phyloP scores from a whole-genome alignment of 2,113 vertebrate species.

The Fregetta grallaria region DNA sequence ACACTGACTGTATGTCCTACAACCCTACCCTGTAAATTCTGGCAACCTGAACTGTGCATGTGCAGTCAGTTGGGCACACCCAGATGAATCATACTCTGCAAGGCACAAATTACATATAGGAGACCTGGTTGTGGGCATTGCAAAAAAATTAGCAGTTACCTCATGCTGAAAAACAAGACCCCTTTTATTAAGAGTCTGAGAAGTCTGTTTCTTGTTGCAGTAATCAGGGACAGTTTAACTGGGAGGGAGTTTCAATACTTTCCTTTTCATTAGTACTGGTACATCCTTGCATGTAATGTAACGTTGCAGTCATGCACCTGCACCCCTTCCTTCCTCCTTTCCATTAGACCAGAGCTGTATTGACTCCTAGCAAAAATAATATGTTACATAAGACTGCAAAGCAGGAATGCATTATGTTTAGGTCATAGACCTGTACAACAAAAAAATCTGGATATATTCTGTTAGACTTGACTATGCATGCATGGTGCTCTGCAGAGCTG shows the following conservation, averaged over 20 bases:
- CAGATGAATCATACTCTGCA: not conserved
- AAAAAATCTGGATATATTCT: not conserved
- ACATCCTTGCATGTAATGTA: accelerated
- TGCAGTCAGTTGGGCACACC: not conserved
- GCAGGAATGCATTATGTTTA: not conserved
- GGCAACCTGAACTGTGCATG: accelerated
- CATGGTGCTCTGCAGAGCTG: not conserved
- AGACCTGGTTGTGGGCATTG: not conserved
- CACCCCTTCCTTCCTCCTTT: not conserved
- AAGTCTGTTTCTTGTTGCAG: not conserved
- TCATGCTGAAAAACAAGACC: not conserved
- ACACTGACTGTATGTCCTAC: not conserved
- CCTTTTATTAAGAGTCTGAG: not conserved
- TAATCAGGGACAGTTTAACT: not conserved
- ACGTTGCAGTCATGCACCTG: accelerated
- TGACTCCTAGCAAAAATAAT: not conserved
- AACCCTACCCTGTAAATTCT: not conserved
- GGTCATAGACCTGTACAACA: not conserved
- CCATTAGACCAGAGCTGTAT: not conserved
- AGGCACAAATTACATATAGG: not conserved
- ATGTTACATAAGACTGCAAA: not conserved
- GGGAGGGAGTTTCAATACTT: not conserved
- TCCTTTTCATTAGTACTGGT: not conserved
- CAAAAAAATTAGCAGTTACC: not conserved
- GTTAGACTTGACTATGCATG: not conserved